These are phyloP conservation scores for Porites cylindrica DNA, from an alignment of 92 coral and sea anemone species.

Conservation along the genomic window DNA sequence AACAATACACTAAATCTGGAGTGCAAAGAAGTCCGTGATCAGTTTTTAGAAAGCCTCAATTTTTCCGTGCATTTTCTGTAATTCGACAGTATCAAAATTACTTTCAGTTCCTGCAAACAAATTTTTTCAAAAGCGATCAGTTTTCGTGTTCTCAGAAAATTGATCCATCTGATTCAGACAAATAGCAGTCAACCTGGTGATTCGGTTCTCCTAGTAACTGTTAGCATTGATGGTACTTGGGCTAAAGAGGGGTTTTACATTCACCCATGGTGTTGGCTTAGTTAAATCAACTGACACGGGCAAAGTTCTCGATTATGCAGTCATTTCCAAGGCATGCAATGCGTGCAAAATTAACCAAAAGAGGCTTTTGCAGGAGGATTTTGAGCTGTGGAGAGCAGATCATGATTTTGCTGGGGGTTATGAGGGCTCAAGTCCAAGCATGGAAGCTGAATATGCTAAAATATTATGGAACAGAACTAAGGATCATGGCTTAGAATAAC, in stretches of 20 bases:
- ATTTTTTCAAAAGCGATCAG: too few relatives aligned
- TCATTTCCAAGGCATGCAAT: conserved; percentile 29
- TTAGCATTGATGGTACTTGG: conserved; percentile 1
- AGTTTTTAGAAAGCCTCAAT: too few relatives aligned
- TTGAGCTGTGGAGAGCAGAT: conserved; percentile 23
- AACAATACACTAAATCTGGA: too few relatives aligned
- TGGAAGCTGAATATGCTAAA: conserved; percentile 46
- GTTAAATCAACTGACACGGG: not conserved
- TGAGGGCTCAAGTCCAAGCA: conserved; percentile 48
- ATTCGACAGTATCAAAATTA: too few relatives aligned
- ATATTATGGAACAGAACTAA: conserved; percentile 30
- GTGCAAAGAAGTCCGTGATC: too few relatives aligned
- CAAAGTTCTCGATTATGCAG: conserved; percentile 27
- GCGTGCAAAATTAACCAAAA: conserved; percentile 24
- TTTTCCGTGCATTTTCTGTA: too few relatives aligned
- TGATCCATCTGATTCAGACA: not conserved
- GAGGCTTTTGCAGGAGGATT: conserved; percentile 15
- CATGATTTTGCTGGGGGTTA: conserved; percentile 38
- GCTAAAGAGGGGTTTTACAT: not conserved
- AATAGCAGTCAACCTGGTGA: not conserved
- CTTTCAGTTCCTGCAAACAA: too few relatives aligned
- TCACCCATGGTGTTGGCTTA: not conserved
- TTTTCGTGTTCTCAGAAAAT: too few relatives aligned
- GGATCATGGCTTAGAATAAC: conserved; percentile 37
- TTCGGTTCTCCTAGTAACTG: not conserved